Evolutionary conservation across 2,113 vertebrate species (phyloP), one percentile per base, ranked within the genome.

Genomic region (Scolopax mira): DNA sequence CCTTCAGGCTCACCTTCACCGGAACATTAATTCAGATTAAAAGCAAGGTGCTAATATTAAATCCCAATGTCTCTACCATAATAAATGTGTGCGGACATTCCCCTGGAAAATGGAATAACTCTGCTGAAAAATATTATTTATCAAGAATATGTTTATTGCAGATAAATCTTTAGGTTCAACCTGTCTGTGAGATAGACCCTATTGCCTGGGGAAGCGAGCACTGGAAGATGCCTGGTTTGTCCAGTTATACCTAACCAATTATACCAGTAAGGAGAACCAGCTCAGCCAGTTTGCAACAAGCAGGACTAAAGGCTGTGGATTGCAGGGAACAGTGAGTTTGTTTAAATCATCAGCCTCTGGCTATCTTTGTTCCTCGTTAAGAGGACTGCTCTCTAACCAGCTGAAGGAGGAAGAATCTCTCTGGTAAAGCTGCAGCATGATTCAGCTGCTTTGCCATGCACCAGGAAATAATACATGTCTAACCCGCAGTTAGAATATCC

Each of bases 331-430:
- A 39, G 49, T 4, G 17, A 42, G 21, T 27, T 9, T 65, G 41
- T 39, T 60, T 35, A 25, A 73, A 64, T 31, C 37, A 42, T 42
- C 80, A 74, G 42, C 77, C 79, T 31, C 74, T 51, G 73, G 69
- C 77, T 70, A 3, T 19, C 60, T 74, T 33, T 35, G 31, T 31
- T 17, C 81, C 33, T n/a, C 39, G 7, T 12, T 79, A 35, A 46
- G 0, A 0, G 65, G 60, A 23, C 30, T 19, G n/a, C 12, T 60
- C 27, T 49, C 2, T 0, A 19, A 67, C 3, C 61, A 23, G 72
- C 7, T 51, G 44, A 41, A 92, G 83, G 61, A 78, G 67, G 90
- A 55, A 93, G 48, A 73, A 77, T 28, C 23, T 10, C 8, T 27
- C 77, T 65, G 37, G 5, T 46, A 9, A 31, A 64, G 28, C 6